Evolutionary conservation across 2,888 invertebrate species (phyloP), one percentile per base, ranked within the genome.

Genomic region (Lasius fuliginosus): DNA sequence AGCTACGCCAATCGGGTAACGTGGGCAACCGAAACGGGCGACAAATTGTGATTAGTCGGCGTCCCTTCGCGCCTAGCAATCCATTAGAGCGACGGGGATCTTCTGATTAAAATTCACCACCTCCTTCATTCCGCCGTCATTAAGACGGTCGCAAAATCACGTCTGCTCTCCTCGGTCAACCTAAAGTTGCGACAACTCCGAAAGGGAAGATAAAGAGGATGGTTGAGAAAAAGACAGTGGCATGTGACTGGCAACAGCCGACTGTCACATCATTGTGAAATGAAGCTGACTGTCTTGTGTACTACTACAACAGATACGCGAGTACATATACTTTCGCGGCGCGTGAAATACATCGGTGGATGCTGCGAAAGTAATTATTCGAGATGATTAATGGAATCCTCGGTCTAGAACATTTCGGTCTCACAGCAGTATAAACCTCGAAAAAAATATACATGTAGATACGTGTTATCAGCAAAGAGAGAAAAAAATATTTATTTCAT

Each of bases 41-140:
- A 92, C 91, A 92, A 93, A 93, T 93, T 92, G 91, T 91, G 91
- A 93, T 93, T 92, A 92, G 91, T 89, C 68, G 81, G 86, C 85
- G 76, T 83, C 87, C 88, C 86, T 89, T 85, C 88, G 86, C 89
- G 86, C 89, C 89, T 90, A 86, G 92, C 93, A 93, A 93, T 94
- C 92, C 93, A 93, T 93, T 93, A 93, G 92, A 84, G 88, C 83
- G 87, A 68, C 83, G 83, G 68, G 82, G 86, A 88, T 92, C 90
- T 88, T 86, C 90, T 93, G 93, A 93, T 93, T 93, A 93, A 93
- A 93, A 92, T 93, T 93, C 90, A 87, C 82, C 89, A 82, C 65
- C 64, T 82, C 74, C 76, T 82, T 75, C 82, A 82, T 82, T 89
- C 84, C 69, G 76, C 65, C 62, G 49, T 76, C 83, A 64, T 68